Base-by-base conservation (phyloP, 1,140 invertebrate species). In the Olivierus martensii region DNA sequence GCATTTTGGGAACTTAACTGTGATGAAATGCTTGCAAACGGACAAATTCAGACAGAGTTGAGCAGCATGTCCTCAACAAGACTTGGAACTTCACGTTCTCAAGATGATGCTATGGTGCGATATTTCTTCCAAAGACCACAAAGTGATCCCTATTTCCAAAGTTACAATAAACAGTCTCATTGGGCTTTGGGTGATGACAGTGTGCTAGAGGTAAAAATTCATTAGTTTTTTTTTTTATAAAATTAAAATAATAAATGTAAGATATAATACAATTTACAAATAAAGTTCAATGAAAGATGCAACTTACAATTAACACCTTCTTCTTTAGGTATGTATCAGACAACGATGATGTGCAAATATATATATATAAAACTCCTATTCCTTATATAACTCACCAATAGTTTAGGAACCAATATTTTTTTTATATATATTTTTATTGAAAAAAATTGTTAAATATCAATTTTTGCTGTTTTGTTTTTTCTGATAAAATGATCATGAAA, bases 101-200 rank as follows among this genome's bases (percentile, higher is more conserved):
- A 86, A 71, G 86, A 89, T 68, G 87, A 89, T 75, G 83, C 83
- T 49, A 81, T 82, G 66, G 84, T 89, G 56, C 81, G 84, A 61
- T 90, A 90, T 68, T 82, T 87, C 52, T 90, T 86, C 69, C 85
- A 88, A 72, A 71, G 85, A 59, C 78, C 80, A 19, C 79, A 83
- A 51, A 75, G 77, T 52, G 84, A 88, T 66, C 73, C 78, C 45
- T 82, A 84, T 63, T 79, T 84, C 63, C 79, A 79, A 59, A 77
- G 60, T 46, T 72, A 70, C 54, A 59, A 53, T 18, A 79, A 81
- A 64, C 65, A 75, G 22, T 67, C 73, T 6, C 73, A 84, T 57
- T 89, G 85, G 85, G 79, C 83, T 38, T 71, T 83, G 36, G 84
- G 81, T 46, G 84, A 87, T 69, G 84, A 87, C 67, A 77, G 77